Base-by-base conservation (phyloP, 2,113 vertebrate species). In the Merops nubicus region DNA sequence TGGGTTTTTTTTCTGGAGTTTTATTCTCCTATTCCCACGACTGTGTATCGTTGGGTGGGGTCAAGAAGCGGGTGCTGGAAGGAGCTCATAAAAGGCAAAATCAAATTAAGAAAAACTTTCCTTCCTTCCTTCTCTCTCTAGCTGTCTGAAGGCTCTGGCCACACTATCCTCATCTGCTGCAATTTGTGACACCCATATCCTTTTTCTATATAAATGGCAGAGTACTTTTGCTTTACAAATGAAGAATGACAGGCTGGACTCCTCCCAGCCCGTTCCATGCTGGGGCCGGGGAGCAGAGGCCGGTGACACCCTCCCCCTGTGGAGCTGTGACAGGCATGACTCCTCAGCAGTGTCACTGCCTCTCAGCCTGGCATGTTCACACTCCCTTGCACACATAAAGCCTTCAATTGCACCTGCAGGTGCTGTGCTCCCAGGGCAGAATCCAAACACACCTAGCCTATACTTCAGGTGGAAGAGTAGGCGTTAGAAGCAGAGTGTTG, bases 201-300 rank as follows among this genome's bases (percentile, higher is more conserved):
- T 74, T 92, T 60, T 65, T 53, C 36, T 78, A 0, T n/a, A 8
- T 40, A 57, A 68, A 67, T 6, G 23, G 48, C 54, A 83, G 62
- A 82, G 62, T 57, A 75, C 60, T 85, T 56, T 76, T 60, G 20
- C 78, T 94, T 76, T 36, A 72, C 62, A 93, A 79, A 93, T 91
- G 36, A 40, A 51, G 45, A 62, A 33, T 56, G 88, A 60, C 88
- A 47, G 34, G 23, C 12, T 90, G 74, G 40, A 29, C 88, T 94
- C 82, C 84, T 89, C 85, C 92, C 74, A 89, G 69, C 48, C 74
- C 57, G 17, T 91, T 78, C 69, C 67, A 64, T 53, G 62, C 18
- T 62, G 42, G 57, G 75, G 78, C 67, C 73, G 67, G 92, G 67
- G 68, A 69, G 31, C 72, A 36, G 25, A 85, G 47, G 56, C 62